These are phyloP conservation scores for Notolepis coatsorum DNA, from an alignment of 2,797 vertebrate genomes.

Conservation along the genomic window DNA sequence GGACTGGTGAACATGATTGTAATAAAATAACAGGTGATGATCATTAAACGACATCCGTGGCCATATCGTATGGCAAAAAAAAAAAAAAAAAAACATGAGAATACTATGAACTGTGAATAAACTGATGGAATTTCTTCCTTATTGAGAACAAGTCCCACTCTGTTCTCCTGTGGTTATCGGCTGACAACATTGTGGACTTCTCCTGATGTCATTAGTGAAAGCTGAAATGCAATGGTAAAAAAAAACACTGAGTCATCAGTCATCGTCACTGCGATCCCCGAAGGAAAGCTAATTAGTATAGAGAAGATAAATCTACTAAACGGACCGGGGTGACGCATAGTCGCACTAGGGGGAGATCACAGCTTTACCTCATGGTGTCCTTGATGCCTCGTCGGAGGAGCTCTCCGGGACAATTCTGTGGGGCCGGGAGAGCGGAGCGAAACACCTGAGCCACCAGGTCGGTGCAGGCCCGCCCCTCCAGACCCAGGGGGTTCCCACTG, in stretches of 20 bases:
- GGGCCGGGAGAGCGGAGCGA: slow-evolving; percentile 76
- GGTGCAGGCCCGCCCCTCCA: slow-evolving; percentile 82
- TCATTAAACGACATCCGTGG: no score
- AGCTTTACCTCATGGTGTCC: slow-evolving; percentile 93
- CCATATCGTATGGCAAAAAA: no score
- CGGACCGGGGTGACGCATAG: neutral
- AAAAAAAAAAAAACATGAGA: no score
- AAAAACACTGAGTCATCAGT: slow-evolving; percentile 31
- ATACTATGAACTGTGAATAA: no score
- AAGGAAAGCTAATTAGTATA: neutral
- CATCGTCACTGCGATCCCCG: slow-evolving; percentile 1
- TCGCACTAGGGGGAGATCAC: neutral
- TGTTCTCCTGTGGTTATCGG: no score
- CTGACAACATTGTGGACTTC: no score
- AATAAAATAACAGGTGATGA: no score
- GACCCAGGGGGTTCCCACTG: slow-evolving; percentile 85
- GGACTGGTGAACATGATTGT: no score
- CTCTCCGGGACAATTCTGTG: slow-evolving; percentile 77
- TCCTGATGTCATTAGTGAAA: slow-evolving; percentile 15
- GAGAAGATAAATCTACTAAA: slow-evolving; percentile 3
- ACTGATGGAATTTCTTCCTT: no score
- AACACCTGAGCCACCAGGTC: slow-evolving; percentile 91
- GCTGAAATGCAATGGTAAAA: neutral
- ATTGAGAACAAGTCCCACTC: no score
- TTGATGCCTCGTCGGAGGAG: slow-evolving; percentile 89